Evolutionary conservation across 2,888 invertebrate species (phyloP).

Genomic region (Calliphora vomitoria): DNA sequence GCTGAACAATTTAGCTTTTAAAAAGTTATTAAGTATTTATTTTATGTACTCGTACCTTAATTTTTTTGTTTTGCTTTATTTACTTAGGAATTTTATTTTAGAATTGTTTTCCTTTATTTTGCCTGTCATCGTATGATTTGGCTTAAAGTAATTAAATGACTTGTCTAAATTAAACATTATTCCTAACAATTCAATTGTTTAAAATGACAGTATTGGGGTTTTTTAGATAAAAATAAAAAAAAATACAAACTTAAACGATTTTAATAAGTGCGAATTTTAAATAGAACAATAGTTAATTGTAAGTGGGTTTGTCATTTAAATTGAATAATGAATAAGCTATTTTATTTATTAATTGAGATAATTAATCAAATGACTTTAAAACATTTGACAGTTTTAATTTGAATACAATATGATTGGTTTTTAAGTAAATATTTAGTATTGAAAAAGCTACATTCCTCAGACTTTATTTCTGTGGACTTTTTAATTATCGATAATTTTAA

Average conservation of each 20-base stretch:
- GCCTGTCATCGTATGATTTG: neutral
- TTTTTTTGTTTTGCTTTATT: neutral
- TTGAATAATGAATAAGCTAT: neutral
- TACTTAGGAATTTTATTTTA: neutral
- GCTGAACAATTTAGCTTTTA: neutral
- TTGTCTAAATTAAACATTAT: slow-evolving; percentile 1
- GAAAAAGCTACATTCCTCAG: no score
- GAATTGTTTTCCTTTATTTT: neutral
- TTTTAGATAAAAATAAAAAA: neutral
- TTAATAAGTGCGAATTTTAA: neutral
- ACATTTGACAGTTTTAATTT: neutral
- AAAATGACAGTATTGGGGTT: neutral
- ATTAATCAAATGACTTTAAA: neutral
- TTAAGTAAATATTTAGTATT: no score
- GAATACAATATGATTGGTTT: neutral
- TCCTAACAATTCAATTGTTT: neutral
- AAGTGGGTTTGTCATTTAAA: neutral
- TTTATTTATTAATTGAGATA: neutral
- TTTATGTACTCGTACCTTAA: neutral
- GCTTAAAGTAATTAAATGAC: neutral
- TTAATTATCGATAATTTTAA: no score
- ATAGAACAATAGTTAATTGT: neutral
- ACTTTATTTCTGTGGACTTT: no score
- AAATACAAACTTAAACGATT: neutral
- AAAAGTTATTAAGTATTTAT: neutral